phyloP scores from a whole-genome alignment of 2,113 vertebrate genomes.

The Hyperoodon ampullatus region DNA sequence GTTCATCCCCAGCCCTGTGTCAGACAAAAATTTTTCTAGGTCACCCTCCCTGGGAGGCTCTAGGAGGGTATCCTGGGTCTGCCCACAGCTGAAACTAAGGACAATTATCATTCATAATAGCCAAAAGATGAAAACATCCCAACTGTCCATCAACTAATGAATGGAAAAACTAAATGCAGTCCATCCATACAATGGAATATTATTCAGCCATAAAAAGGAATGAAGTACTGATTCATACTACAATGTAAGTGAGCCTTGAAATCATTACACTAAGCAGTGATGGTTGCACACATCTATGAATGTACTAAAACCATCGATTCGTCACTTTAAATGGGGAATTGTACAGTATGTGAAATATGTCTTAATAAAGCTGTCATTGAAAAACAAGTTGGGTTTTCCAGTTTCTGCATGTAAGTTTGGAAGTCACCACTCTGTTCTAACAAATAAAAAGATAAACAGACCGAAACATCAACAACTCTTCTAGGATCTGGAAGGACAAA shows the following conservation, averaged over 20 bases:
- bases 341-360: not conserved
- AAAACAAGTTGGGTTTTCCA: not conserved
- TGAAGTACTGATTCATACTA: no score
- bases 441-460: not conserved
- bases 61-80: not conserved
- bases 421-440: not conserved
- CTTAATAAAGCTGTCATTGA: not conserved
- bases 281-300: no score
- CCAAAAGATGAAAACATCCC: no score
- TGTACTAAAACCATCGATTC: not conserved
- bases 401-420: not conserved
- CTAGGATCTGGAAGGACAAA: no score
- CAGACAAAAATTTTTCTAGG: not conserved
- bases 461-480: no score
- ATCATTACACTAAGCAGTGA: no score
- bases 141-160: no score
- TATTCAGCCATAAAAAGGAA: no score
- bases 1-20: not conserved
- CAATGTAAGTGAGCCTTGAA: no score
- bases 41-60: not conserved
- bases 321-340: not conserved
- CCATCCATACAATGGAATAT: no score
- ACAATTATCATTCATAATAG: not conserved
- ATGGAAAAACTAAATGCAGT: no score
- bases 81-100: not conserved